phyloP scores from a whole-genome alignment of 2,797 vertebrate species.

The Poecilia gillii region DNA sequence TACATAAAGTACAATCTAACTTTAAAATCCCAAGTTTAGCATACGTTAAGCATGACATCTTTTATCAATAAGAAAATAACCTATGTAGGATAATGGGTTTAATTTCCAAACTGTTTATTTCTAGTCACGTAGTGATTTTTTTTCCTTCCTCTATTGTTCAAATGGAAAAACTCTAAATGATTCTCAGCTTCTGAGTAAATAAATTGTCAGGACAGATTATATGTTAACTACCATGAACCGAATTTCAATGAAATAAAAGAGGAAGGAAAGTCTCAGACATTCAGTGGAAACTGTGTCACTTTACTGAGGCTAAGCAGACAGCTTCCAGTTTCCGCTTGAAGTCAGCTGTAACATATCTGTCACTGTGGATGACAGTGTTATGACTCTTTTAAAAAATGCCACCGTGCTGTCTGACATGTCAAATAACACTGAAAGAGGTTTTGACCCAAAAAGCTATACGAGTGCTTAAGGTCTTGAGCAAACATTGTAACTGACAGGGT shows the following conservation, averaged over 20 bases:
- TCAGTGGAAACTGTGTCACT: conserved; percentile 11
- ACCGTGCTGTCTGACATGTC: neutral
- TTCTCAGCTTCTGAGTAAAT: neutral
- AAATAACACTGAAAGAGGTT: neutral
- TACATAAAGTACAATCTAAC: neutral
- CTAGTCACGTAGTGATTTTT: neutral
- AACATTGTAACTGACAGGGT: neutral
- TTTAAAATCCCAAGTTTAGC: neutral
- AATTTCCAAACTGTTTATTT: neutral
- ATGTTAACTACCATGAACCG: neutral
- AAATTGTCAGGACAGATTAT: neutral
- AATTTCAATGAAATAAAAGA: conserved; percentile 9
- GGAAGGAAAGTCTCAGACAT: conserved; percentile 20
- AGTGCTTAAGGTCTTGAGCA: neutral
- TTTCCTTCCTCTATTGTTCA: neutral
- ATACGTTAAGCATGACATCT: neutral
- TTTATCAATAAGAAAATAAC: neutral
- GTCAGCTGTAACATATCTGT: neutral
- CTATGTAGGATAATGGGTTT: neutral
- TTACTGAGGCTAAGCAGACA: neutral
- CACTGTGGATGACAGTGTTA: conserved; percentile 1
- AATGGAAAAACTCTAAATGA: neutral
- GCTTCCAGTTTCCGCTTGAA: neutral
- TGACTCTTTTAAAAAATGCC: conserved; percentile 3
- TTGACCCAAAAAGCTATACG: neutral